These are phyloP conservation scores for Isichthys henryi DNA, from an alignment of 2,113 vertebrate genomes.

Conservation along the genomic window DNA sequence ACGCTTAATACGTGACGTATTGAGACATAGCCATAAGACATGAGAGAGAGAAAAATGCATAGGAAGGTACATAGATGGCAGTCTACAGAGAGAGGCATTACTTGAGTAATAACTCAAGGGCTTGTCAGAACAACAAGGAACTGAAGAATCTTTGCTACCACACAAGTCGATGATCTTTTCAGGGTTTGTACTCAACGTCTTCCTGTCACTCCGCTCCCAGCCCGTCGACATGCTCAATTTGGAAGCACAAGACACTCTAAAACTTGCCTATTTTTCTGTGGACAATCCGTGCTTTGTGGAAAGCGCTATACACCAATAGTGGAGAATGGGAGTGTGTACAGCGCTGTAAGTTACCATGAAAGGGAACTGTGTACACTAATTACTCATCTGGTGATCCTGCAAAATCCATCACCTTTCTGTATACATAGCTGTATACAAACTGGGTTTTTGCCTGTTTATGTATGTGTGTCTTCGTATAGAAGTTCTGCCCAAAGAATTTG, in stretches of 20 bases:
- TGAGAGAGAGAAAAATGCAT: not conserved
- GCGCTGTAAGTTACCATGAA: conserved; percentile 9
- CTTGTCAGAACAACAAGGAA: not conserved
- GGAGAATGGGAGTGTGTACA: conserved; percentile 1
- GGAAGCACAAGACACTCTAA: conserved; percentile 2
- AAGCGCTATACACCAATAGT: not conserved
- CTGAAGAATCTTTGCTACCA: not conserved
- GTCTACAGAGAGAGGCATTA: not conserved
- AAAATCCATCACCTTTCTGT: not conserved
- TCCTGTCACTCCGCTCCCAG: not conserved
- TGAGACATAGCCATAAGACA: not conserved
- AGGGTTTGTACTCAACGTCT: not conserved
- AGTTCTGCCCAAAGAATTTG: not conserved
- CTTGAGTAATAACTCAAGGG: not conserved
- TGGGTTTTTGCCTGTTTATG: not conserved
- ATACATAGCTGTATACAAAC: not conserved
- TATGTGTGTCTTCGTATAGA: not conserved
- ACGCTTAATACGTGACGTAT: not conserved
- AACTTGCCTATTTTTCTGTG: not conserved
- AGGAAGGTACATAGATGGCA: not conserved
- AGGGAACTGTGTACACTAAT: conserved; percentile 10
- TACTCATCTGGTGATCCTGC: not conserved
- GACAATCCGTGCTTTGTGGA: conserved; percentile 16
- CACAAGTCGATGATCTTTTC: not conserved
- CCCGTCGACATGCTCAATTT: conserved; percentile 1